phyloP scores from a whole-genome alignment of 2,888 invertebrate genomes.

The Brachypalpus laphriformis region DNA sequence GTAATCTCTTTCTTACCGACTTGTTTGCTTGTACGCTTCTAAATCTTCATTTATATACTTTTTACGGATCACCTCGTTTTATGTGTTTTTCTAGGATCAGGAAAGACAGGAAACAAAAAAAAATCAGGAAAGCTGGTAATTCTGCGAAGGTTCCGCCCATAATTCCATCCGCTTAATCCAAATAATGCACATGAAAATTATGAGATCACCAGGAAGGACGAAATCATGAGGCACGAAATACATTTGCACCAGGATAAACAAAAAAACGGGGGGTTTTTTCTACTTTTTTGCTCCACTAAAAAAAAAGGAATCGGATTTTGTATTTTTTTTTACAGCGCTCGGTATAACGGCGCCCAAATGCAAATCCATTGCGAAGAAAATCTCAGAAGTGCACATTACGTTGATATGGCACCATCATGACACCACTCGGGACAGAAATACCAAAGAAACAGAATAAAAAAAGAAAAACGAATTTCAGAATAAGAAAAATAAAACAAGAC shows the following conservation, averaged over 20 bases:
- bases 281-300: background rate
- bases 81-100: background rate
- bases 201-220: slow-evolving; percentile 66
- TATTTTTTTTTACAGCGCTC: slow-evolving; percentile 23
- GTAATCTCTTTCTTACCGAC: background rate
- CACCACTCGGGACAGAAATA: slow-evolving; percentile 52
- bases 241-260: slow-evolving; percentile 62
- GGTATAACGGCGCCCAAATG: slow-evolving; percentile 56
- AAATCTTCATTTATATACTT: slow-evolving; percentile 55
- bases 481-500: slow-evolving; percentile 49
- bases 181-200: slow-evolving; percentile 73
- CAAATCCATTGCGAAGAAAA: slow-evolving; percentile 66
- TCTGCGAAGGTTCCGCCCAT: slow-evolving; percentile 54
- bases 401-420: slow-evolving; percentile 67
- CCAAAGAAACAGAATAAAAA: slow-evolving; percentile 16
- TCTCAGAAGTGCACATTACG: slow-evolving; percentile 71
- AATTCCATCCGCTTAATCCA: slow-evolving; percentile 67
- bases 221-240: slow-evolving; percentile 66
- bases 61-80: slow-evolving; percentile 49
- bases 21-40: background rate
- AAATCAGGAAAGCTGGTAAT: slow-evolving; percentile 55
- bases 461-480: slow-evolving; percentile 17
- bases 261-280: slow-evolving; percentile 29
- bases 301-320: slow-evolving; percentile 41
- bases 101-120: background rate